Evolutionary conservation across 2,888 invertebrate species (phyloP).

Genomic region (Lithophane semibrunnea): DNA sequence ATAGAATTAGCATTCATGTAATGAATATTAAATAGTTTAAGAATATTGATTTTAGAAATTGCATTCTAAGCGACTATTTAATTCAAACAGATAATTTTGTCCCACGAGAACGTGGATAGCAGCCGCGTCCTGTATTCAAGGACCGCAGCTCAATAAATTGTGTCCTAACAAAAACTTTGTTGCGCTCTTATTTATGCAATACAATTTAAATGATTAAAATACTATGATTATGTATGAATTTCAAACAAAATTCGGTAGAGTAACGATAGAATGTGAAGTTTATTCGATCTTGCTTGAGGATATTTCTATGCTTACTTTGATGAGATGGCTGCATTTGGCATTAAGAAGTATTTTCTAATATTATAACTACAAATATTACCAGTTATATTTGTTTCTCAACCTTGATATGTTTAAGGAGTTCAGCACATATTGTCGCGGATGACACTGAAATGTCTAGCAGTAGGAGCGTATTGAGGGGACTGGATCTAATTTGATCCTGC

Average conservation of each 20-base stretch:
- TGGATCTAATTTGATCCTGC: background rate
- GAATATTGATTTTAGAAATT: slow-evolving; percentile 49
- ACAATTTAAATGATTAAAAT: background rate
- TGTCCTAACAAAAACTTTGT: background rate
- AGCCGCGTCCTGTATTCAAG: slow-evolving; percentile 1
- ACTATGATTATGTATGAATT: background rate
- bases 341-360: background rate
- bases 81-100: background rate
- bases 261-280: background rate
- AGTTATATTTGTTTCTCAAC: background rate
- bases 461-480: background rate
- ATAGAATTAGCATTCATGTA: slow-evolving; percentile 36
- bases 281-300: background rate
- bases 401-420: background rate
- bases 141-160: background rate
- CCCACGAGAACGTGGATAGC: slow-evolving; percentile 20
- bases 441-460: background rate
- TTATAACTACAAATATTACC: background rate
- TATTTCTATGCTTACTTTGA: background rate
- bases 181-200: background rate
- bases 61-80: slow-evolving; percentile 27
- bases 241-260: background rate
- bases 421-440: background rate
- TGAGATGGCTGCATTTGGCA: background rate
- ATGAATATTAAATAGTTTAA: slow-evolving; percentile 37